These are phyloP conservation scores for Halcyon senegalensis DNA, from an alignment of 2,113 vertebrate species.

Conservation along the genomic window DNA sequence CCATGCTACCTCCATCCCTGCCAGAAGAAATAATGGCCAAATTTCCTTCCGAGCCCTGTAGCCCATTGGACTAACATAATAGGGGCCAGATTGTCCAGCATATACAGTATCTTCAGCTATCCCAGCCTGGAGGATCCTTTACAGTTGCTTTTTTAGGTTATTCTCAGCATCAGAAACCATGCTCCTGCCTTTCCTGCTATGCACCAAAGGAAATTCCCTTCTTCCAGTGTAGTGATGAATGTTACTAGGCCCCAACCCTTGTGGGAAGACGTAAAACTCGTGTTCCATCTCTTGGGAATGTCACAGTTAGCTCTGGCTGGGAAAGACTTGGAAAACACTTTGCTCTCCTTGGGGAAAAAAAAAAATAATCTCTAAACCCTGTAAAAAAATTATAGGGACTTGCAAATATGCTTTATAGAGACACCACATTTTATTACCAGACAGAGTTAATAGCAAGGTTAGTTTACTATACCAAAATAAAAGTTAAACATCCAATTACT, in stretches of 20 bases:
- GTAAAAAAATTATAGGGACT: neutral
- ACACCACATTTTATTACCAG: neutral
- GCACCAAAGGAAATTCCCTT: neutral
- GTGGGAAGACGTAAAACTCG: neutral
- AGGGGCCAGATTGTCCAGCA: neutral
- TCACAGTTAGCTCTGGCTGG: neutral
- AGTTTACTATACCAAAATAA: neutral
- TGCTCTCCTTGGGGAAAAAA: neutral
- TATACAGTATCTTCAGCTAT: neutral
- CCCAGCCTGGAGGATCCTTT: neutral
- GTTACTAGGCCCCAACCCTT: neutral
- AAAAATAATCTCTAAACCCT: neutral
- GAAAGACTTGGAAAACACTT: neutral
- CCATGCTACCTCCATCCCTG: conserved; percentile 7
- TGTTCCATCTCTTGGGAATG: neutral
- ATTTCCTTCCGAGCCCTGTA: conserved; percentile 33
- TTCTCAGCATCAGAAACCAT: neutral
- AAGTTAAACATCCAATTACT: conserved; percentile 31
- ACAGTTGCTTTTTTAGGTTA: neutral
- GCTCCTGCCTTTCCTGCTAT: neutral
- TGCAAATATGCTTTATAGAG: neutral
- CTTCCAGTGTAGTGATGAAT: rapidly evolving
- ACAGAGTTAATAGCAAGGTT: conserved; percentile 1
- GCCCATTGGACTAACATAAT: conserved; percentile 7
- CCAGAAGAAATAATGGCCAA: conserved; percentile 56